Evolutionary conservation across 2,113 vertebrate genomes (phyloP), one percentile per base, ranked within the genome.

Genomic region (Cyanoderma ruficeps): DNA sequence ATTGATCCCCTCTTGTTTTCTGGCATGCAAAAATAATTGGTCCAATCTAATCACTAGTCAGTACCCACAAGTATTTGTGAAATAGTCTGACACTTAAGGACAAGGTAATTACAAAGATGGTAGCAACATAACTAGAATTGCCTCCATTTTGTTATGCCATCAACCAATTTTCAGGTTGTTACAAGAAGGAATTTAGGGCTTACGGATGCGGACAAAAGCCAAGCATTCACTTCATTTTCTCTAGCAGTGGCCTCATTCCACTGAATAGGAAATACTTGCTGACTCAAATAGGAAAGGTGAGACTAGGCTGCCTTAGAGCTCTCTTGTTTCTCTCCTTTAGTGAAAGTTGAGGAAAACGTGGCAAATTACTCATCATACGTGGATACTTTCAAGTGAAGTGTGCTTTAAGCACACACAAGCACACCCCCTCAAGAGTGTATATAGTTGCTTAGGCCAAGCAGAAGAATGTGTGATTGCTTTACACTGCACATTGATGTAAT

Each of bases 71-170:
- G 41, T 57, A 87, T 49, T 50, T 65, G 55, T 77, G 65, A 70
- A 89, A 84, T 37, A 89, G 71, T 39, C 25, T 71, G 60, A 61
- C n/a, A 12, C 65, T 84, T 71, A 78, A 59, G 37, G 87, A 53
- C 64, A 42, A 92, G 23, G 21, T 76, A 85, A 68, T 93, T 92
- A 75, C 70, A 71, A 83, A 88, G 33, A 33, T 61, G 16, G n/a
- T 50, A 81, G 60, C 56, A 82, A 24, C 42, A 23, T 61, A 70
- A 42, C 39, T 75, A 27, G 39, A 25, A 59, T 22, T 57, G 47
- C n/a, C 35, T 88, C 30, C 42, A 57, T 75, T 90, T 72, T 72
- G 16, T 67, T 70, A 81, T 5, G 15, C 69, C 27, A 42, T 74
- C 52, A 39, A 37, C 23, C 19, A 57, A 24, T 74, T 94, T 94